Conservation (phyloP, 2,113 vertebrate genomes). For the Abramis brama region DNA sequence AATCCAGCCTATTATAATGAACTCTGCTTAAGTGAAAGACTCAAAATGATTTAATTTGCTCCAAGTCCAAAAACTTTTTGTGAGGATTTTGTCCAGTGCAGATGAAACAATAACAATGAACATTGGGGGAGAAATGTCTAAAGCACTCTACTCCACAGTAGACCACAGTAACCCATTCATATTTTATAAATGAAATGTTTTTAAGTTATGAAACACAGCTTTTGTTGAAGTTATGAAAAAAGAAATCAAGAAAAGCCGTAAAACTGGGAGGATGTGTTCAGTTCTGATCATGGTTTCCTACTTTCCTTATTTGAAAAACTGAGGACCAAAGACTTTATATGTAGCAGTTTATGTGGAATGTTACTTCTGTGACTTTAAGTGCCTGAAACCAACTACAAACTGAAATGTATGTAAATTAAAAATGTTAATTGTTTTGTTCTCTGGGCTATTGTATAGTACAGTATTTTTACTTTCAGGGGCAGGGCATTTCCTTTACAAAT, state of each 20-base stretch:
- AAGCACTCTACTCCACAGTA: conserved; percentile 39
- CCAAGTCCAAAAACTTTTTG: conserved; percentile 48
- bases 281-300: conserved; percentile 69
- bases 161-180: conserved; percentile 22
- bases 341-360: conserved; percentile 61
- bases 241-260: background rate
- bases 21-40: conserved; percentile 71
- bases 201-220: conserved; percentile 52
- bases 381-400: conserved; percentile 68
- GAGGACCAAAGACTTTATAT: conserved; percentile 70
- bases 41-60: conserved; percentile 64
- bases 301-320: conserved; percentile 45
- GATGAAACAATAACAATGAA: conserved; percentile 33
- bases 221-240: conserved; percentile 1
- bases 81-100: conserved; percentile 40
- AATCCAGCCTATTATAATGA: conserved; percentile 60
- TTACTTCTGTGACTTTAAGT: conserved; percentile 71
- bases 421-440: conserved; percentile 59
- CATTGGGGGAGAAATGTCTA: conserved; percentile 37
- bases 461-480: conserved; percentile 64
- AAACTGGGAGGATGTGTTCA: conserved; percentile 62
- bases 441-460: conserved; percentile 61
- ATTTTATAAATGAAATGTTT: conserved; percentile 62
- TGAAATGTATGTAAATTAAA: conserved; percentile 59
- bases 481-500: conserved; percentile 66